Evolutionary conservation across 37 sponge, comb jelly and placozoan genomes (phyloP), one percentile per base, ranked within the genome.

Genomic region (Geodia barretti): DNA sequence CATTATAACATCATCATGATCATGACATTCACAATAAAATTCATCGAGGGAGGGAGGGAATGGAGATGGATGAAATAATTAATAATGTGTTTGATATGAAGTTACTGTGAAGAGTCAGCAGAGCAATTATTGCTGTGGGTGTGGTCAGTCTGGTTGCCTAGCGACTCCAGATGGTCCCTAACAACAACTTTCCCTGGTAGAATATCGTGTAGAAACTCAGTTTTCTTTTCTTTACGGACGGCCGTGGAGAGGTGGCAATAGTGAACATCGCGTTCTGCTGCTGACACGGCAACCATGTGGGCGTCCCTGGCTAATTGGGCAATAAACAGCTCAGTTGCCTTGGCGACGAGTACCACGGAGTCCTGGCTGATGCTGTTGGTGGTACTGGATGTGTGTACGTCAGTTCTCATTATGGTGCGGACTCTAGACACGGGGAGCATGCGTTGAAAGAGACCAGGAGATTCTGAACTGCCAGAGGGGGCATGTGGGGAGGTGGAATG

Each of bases 291-390:
- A 28, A 60, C 62, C 38, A 77, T 82, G 33, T 62, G 39, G 0
- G 91, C 76, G 0, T 76, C 41, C 37, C 54, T 74, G 4, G 70
- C 76, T 24, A 91, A 66, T 41, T 85, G 63, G 4, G 82, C 77
- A 39, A 91, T 77, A 74, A 91, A 91, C 60, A 91, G 68, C 73
- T 91, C 91, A 33, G 93, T 67, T 70, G 93, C 93, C 54, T 70
- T 92, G n/a, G 82, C 61, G 23, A 87, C 69, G 24, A 81, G 60
- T n/a, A 35, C 68, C 20, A 84, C 82, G 28, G 89, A 81, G 0
- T 92, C 91, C 64, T 88, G 89, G n/a, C 83, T 62, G 19, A 92
- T 59, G 3, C 39, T 43, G 34, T 39, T 40, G 25, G 72, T 29
- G 38, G 59, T 70, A 25, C 29, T 70, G 40, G 76, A 69, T 28